These are phyloP conservation scores for Himalopsyche anomala DNA, from an alignment of 2,888 invertebrate species.

Conservation along the genomic window DNA sequence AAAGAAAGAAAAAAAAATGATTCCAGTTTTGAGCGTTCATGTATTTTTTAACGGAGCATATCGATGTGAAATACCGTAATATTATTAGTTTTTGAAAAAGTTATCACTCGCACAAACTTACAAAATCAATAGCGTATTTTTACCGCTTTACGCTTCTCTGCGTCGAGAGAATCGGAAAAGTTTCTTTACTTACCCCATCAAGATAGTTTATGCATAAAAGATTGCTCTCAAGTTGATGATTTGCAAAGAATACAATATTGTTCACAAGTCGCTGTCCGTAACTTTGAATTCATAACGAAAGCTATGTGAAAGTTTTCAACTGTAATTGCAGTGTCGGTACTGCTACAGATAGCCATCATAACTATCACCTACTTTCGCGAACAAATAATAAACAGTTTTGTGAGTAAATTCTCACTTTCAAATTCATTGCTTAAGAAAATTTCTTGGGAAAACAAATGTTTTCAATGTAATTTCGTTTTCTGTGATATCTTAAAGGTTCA, in stretches of 20 bases:
- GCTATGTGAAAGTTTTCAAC: neutral
- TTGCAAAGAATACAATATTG: conserved; percentile 26
- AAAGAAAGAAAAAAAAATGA: too few relatives aligned
- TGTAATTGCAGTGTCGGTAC: conserved; percentile 11
- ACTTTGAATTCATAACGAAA: conserved; percentile 41
- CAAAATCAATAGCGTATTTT: conserved; percentile 4
- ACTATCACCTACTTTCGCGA: conserved; percentile 3
- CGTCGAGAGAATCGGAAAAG: neutral
- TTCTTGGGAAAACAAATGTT: too few relatives aligned
- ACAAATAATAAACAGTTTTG: neutral
- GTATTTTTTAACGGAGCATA: too few relatives aligned
- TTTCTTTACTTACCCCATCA: neutral
- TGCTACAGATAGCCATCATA: conserved; percentile 15
- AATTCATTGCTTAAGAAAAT: neutral
- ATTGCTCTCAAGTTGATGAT: conserved; percentile 26
- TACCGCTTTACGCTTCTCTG: neutral
- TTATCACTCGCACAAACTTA: neutral
- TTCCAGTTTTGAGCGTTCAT: too few relatives aligned
- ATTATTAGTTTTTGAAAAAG: neutral
- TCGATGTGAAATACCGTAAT: too few relatives aligned
- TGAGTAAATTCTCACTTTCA: neutral
- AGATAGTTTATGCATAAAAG: conserved; percentile 21
- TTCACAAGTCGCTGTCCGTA: neutral
- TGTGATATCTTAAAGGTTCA: too few relatives aligned
- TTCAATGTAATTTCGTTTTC: too few relatives aligned